Evolutionary conservation across 2,888 invertebrate genomes (phyloP).

Genomic region (Calephelis perditalis): DNA sequence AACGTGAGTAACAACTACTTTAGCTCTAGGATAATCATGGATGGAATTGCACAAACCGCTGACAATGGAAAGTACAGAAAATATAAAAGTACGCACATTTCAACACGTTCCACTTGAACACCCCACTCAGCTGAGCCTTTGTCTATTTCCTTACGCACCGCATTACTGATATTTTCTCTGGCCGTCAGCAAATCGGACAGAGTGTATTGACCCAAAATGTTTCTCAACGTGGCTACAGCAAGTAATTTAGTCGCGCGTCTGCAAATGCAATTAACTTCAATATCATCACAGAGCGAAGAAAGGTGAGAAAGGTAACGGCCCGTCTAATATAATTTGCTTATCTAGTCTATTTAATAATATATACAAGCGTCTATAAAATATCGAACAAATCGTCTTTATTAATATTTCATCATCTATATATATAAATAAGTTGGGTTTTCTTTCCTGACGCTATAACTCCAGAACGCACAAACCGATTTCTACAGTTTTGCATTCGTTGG

Average conservation of each 20-base stretch:
- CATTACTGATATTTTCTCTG: slow-evolving; percentile 76
- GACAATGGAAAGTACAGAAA: not conserved
- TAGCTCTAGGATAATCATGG: no score
- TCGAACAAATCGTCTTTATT: no score
- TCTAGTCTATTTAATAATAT: no score
- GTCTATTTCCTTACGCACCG: slow-evolving; percentile 70
- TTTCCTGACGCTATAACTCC: no score
- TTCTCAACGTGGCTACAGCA: slow-evolving; percentile 67
- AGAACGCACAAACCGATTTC: no score
- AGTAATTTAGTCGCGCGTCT: slow-evolving; percentile 58
- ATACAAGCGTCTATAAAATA: no score
- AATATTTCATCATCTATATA: no score
- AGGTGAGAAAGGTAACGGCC: no score
- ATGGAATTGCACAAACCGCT: no score
- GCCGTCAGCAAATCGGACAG: slow-evolving; percentile 80
- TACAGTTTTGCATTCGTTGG: no score
- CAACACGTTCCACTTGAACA: slow-evolving; percentile 79
- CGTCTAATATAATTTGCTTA: slow-evolving; percentile 1
- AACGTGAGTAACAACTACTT: no score
- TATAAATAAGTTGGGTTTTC: no score
- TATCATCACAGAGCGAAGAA: not conserved
- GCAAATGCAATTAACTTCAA: slow-evolving; percentile 25
- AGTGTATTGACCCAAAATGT: slow-evolving; percentile 80
- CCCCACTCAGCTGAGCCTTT: slow-evolving; percentile 74
- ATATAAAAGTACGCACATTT: slow-evolving; percentile 64